Base-by-base conservation (phyloP, 1,140 invertebrate species). In the Arion vulgaris region DNA sequence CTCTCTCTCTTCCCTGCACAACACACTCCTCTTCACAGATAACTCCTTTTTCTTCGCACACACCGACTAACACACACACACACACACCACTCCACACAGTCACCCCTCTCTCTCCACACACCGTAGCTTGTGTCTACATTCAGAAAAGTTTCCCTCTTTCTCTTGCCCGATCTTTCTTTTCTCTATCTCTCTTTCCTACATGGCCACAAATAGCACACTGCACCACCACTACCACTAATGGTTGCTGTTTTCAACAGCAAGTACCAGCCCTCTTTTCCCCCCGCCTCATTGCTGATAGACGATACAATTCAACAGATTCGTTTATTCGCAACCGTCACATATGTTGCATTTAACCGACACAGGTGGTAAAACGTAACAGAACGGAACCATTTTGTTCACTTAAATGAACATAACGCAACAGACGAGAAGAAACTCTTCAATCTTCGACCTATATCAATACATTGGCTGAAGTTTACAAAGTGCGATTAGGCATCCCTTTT, bases 171-270 rank as follows among this genome's bases (percentile, higher is more conserved):
- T 72, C 71, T 23, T 13, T 41, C 36, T 72, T 1, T 72, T 39
- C 41, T 72, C 38, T 45, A 9, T 39, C 36, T 75, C 19, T 75
- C 73, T 53, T 36, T 75, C 73, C 73, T 51, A 51, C 73, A 51
- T 49, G 36, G 73, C 73, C 73, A 75, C 73, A 75, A 75, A 75
- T 75, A 75, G 73, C 73, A 75, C 73, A 51, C 73, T 32, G 73
- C 73, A 75, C 73, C 73, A 75, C 23, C 73, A 51, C 73, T 39
- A 75, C 73, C 73, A 75, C 38, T 15, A 36, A 28, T 51, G 73
- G 73, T 75, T 51, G 73, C 13, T 75, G 73, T 75, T 75, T 75
- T 75, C 45, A 7, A 39, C 38, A 17, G 38, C 71, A 38, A 49
- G 73, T 72, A 39, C 73, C 45, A 11, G 36, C 62, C 28, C 5